Evolutionary conservation across 2,888 invertebrate species (phyloP), one percentile per base, ranked within the genome.

Genomic region (Blera fallax): DNA sequence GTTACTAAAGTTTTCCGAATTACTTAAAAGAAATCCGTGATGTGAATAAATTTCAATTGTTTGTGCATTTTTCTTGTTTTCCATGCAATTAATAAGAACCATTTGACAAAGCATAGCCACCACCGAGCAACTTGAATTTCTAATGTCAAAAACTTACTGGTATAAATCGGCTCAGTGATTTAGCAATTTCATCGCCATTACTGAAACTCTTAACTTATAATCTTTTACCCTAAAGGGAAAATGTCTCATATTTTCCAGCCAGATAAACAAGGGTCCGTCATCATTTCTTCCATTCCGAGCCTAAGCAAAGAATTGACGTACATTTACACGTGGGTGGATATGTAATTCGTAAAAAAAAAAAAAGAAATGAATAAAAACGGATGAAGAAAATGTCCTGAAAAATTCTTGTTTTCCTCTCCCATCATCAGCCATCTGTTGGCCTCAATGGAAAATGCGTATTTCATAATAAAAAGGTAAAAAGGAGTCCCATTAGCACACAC

Each of bases 121-220:
- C 2, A 21, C 8, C 16, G 34, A 74, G 29, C 14, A 62, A 67
- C 50, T 43, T 52, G 27, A 54, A 52, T 60, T 54, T 48, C n/a
- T 27, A 34, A 64, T 32, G 18, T 27, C 21, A 40, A 54, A n/a
- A 40, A 43, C 48, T 72, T 50, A 27, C 60, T 43, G 34, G 45
- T 64, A 60, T 73, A 70, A 65, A 77, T 65, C 82, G 78, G 45
- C 27, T 72, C 65, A 82, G 62, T 78, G 65, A 82, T 78, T 78
- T 58, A 16, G 82, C 58, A 78, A 82, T 78, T 82, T 72, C 50
- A 78, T 64, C 34, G 70, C 58, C 78, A 82, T 82, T 78, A 72
- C 70, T 8, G 40, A 56, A 70, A 56, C 62, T 77, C 69, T 77
- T 67, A 74, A 80, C 50, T 52, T 64, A 72, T 72, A 78, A 65